Conservation (phyloP, 2,113 vertebrate genomes). For the Sisor rabdophorus region DNA sequence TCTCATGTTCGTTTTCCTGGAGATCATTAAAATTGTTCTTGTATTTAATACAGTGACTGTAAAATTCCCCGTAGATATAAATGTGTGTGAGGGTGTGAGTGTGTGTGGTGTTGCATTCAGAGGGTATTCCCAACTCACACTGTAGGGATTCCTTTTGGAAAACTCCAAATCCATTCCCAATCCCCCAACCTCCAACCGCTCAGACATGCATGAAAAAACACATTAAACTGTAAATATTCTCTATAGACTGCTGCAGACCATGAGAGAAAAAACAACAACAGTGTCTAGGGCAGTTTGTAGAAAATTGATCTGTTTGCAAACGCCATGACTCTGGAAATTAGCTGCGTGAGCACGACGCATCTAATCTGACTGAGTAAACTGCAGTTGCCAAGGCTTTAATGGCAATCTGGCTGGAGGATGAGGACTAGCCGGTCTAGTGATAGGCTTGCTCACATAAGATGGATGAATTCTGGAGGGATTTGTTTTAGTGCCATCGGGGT, state of each 20-base stretch:
- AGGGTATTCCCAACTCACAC: not conserved
- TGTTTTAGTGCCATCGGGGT: constrained; percentile 43
- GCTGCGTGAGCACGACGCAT: constrained; percentile 40
- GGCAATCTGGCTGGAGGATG: constrained; percentile 30
- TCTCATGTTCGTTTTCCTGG: not conserved
- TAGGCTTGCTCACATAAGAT: constrained; percentile 37
- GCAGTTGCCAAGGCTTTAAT: constrained; percentile 36
- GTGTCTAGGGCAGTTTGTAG: not conserved
- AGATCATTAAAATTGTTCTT: not conserved
- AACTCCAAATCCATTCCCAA: not conserved
- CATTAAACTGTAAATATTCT: not conserved
- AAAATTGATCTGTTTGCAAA: constrained; percentile 18
- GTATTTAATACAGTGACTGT: not conserved
- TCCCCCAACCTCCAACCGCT: no score
- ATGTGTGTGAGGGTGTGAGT: no score
- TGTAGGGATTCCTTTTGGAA: not conserved
- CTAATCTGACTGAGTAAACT: constrained; percentile 40
- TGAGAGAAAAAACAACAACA: not conserved
- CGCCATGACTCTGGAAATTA: constrained; percentile 21
- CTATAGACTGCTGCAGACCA: not conserved
- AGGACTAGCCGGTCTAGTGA: constrained; percentile 24
- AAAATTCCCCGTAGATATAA: not conserved
- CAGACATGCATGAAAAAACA: not conserved
- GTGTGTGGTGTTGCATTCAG: not conserved
- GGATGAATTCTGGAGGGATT: constrained; percentile 44